These are phyloP conservation scores for Globodera rostochiensis DNA, from an alignment of 1,140 invertebrate genomes.

Conservation along the genomic window DNA sequence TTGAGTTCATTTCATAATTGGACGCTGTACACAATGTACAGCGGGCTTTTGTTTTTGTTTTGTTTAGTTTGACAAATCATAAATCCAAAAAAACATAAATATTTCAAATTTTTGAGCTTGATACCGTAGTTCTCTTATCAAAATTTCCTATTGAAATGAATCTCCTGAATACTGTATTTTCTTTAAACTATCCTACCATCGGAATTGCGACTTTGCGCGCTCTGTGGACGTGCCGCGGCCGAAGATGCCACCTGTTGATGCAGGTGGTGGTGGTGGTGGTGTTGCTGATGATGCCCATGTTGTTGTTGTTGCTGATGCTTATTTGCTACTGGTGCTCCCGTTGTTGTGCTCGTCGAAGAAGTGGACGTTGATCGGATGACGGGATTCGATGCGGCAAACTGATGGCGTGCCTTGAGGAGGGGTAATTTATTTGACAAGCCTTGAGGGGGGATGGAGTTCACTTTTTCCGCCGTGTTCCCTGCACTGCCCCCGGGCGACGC, in stretches of 20 bases:
- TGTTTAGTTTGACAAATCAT: too few species aligned
- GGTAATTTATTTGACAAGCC: background rate
- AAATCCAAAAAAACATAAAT: too few species aligned
- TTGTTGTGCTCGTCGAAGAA: slow-evolving; percentile 5
- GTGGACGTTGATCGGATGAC: slow-evolving; percentile 14
- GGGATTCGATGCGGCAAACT: background rate
- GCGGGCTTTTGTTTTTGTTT: background rate
- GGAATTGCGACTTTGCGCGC: slow-evolving; percentile 14
- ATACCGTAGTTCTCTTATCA: too few species aligned
- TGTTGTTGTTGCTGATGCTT: background rate
- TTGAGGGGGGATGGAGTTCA: background rate
- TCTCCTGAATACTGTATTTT: background rate
- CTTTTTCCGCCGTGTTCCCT: slow-evolving; percentile 22
- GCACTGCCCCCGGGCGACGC: slow-evolving; percentile 20
- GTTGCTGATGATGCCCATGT: background rate
- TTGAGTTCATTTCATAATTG: background rate
- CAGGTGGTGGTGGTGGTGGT: background rate
- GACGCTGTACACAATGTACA: too few species aligned
- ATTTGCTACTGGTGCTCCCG: background rate
- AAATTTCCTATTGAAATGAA: too few species aligned
- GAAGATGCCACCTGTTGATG: background rate
- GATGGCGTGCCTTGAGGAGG: background rate
- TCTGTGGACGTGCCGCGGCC: background rate
- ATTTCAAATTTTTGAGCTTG: too few species aligned
- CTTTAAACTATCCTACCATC: background rate